Base-by-base conservation (phyloP, 2,888 invertebrate species). In the Hirtodrosophila alboralis region DNA sequence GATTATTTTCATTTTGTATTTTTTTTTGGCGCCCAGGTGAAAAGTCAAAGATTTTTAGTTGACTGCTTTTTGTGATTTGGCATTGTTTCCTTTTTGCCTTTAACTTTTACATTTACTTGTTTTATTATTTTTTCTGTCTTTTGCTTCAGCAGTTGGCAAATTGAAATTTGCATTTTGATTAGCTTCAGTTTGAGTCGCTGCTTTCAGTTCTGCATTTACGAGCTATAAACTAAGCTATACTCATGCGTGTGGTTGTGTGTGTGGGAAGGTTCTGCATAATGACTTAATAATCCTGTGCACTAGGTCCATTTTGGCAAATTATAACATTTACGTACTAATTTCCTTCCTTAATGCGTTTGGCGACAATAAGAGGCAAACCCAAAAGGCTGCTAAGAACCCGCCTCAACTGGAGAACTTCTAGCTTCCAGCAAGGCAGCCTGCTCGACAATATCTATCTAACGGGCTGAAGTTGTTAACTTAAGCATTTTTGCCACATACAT, bases 141-240 rank as follows among this genome's bases (percentile, higher is more conserved):
- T 54, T 38, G 28, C 58, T 45, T 43, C 34, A 49, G 56, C 68
- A 59, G 61, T 69, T 81, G 63, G 69, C 69, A 85, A 87, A 81
- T 87, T 87, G 84, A 81, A 81, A 81, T 81, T 81, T 87, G 76
- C 81, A 81, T 87, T 87, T 81, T 87, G 86, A 87, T 81, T 64
- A 85, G 84, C 79, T 53, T 51, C 51, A 58, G 54, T 48, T 43
- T 27, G 41, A 69, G 53, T 38, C 26, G 44, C 48, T n/a, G 33
- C 44, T 69, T 60, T 41, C 62, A 73, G n/a, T n/a, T 77, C 73
- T 77, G 27, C 71, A 69, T 56, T 72, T 58, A 40, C 21, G 27
- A 34, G 26, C 54, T 13, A 13, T 1, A 23, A 27, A 30, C 26
- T 43, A 43, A 14, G 43, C 8, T 18, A n/a, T n/a, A n/a, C 36